phyloP scores from a whole-genome alignment of 2,797 vertebrate species.

The Gallirallus australis region DNA sequence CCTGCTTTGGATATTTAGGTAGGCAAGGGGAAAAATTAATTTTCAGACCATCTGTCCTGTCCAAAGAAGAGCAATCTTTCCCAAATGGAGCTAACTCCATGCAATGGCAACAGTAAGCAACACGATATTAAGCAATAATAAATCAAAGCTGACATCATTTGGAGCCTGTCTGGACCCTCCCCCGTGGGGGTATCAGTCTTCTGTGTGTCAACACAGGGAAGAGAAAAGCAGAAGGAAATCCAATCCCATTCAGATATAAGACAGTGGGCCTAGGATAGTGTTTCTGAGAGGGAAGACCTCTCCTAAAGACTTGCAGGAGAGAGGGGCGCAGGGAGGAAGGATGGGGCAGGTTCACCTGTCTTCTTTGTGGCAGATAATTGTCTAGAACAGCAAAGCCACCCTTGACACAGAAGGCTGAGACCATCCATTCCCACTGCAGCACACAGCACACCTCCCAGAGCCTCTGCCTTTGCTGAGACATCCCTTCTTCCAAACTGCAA shows the following conservation, averaged over 20 bases:
- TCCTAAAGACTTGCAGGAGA: not conserved
- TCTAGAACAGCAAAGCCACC: not conserved
- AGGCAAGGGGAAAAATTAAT: constrained; percentile 26
- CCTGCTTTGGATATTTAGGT: not conserved
- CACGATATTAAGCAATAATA: constrained; percentile 55
- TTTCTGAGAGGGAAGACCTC: not conserved
- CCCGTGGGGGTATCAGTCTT: constrained; percentile 23
- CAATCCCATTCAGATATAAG: not conserved
- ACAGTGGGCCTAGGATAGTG: not conserved
- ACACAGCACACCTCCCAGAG: not conserved
- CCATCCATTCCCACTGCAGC: rapidly evolving
- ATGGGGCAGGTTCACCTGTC: not conserved
- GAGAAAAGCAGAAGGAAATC: constrained; percentile 19
- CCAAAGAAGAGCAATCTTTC: constrained; percentile 17
- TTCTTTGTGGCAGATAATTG: not conserved
- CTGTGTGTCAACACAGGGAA: not conserved
- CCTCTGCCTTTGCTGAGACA: not conserved
- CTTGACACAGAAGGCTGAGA: rapidly evolving
- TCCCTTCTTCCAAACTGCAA: not conserved
- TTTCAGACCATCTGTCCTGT: constrained; percentile 21
- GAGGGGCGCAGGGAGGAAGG: not conserved
- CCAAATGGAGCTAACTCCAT: not conserved
- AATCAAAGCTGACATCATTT: constrained; percentile 59
- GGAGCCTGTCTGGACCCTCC: not conserved
- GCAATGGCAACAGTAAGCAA: constrained; percentile 27